A percentile compares a stretch with the other conserved stretches of the same genome.
phyloP scores from a whole-genome alignment of 2,797 vertebrate genomes.

The Sarcoramphus papa region DNA sequence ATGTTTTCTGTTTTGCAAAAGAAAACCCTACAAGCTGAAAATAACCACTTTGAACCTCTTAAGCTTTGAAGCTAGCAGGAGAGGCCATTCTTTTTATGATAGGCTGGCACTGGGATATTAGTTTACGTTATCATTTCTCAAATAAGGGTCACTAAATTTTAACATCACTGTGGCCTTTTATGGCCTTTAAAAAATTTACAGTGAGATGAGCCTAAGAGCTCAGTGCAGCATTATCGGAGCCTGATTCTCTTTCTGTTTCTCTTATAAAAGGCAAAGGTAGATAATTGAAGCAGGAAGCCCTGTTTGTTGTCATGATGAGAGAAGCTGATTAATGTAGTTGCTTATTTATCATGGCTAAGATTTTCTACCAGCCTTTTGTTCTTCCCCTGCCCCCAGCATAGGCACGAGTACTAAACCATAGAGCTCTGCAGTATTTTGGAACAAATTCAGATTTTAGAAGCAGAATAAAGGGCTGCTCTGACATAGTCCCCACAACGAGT shows the following conservation, averaged over 20 bases:
- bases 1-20: not conserved
- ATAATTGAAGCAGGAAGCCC: not conserved
- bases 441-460: not conserved
- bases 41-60: not conserved
- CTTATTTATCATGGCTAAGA: not conserved
- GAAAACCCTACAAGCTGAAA: not conserved
- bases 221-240: not conserved
- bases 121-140: not conserved
- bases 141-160: not conserved
- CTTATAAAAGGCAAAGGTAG: not conserved
- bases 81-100: not conserved
- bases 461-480: not conserved
- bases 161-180: not conserved
- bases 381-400: not conserved
- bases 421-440: not conserved
- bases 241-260: not conserved
- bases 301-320: not conserved
- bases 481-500: not conserved
- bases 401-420: not conserved
- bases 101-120: not conserved
- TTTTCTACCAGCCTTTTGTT: not conserved
- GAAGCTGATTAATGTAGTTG: not conserved
- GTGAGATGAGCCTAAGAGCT: not conserved
- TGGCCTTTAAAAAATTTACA: not conserved
- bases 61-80: not conserved